A percentile compares a stretch with the other conserved stretches of the same genome.
Conservation (phyloP, 2,797 vertebrate species). For the Otolemur crassicaudatus region DNA sequence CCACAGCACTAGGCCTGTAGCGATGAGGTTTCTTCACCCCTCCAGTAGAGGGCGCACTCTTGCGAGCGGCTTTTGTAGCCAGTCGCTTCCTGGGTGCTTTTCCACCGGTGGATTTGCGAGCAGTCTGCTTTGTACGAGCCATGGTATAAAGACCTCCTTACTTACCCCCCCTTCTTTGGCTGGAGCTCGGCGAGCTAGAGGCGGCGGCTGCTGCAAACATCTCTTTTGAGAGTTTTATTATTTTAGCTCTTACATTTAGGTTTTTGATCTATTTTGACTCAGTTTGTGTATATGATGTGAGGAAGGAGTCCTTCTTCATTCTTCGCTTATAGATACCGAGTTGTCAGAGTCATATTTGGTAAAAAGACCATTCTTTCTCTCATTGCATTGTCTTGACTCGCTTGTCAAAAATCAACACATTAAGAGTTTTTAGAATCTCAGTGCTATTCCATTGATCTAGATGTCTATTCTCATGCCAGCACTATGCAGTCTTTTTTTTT, state of each 20-base stretch:
- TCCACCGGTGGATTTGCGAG: constrained; percentile 91
- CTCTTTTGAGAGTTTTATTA: background rate
- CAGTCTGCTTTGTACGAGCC: constrained; percentile 91
- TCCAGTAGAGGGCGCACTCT: constrained; percentile 91
- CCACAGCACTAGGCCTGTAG: constrained; percentile 83
- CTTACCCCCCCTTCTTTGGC: constrained; percentile 73
- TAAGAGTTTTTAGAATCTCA: background rate
- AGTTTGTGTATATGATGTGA: background rate
- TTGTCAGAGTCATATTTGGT: background rate
- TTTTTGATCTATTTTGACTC: background rate
- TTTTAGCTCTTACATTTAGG: background rate
- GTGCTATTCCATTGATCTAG: background rate
- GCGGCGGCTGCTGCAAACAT: too few relatives aligned
- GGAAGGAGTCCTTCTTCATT: background rate
- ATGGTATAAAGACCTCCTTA: constrained; percentile 86
- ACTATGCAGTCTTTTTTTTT: background rate
- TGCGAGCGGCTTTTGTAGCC: constrained; percentile 91
- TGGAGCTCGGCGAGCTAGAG: too few relatives aligned
- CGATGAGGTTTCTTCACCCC: constrained; percentile 92
- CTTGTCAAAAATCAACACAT: background rate
- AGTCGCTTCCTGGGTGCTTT: constrained; percentile 92
- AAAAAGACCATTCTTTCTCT: background rate
- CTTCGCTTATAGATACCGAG: background rate
- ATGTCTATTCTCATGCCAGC: background rate
- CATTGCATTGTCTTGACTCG: background rate